phyloP scores from a whole-genome alignment of 2,888 invertebrate genomes.

The Phymatocera aterrima region DNA sequence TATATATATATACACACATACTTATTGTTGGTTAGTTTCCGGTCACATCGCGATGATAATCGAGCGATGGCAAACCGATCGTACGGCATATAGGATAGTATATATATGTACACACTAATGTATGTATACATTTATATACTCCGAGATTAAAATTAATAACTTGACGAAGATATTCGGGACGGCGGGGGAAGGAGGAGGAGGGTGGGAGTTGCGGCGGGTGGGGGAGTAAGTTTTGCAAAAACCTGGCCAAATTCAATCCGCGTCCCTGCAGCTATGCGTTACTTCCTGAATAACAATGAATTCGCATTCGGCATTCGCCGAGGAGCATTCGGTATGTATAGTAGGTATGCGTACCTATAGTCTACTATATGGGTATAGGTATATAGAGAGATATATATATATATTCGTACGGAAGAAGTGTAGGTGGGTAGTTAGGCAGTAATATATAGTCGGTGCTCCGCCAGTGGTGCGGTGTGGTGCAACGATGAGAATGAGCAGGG shows the following conservation, averaged over 20 bases:
- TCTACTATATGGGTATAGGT: background rate
- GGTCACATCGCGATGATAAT: background rate
- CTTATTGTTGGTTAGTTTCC: background rate
- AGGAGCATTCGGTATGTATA: slow-evolving; percentile 14
- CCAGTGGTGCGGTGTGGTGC: slow-evolving; percentile 38
- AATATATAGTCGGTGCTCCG: too few relatives aligned
- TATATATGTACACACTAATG: too few relatives aligned
- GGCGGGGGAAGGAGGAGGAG: too few relatives aligned
- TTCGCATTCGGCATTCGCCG: slow-evolving; percentile 13
- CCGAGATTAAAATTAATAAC: slow-evolving; percentile 15
- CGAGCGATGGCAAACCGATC: too few relatives aligned
- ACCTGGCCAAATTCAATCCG: slow-evolving; percentile 60
- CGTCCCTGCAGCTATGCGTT: slow-evolving; percentile 56
- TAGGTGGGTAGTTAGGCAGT: too few relatives aligned
- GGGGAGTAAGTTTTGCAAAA: slow-evolving; percentile 57
- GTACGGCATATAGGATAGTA: too few relatives aligned
- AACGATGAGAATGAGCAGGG: too few relatives aligned
- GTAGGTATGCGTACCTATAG: slow-evolving; percentile 7
- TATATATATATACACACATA: background rate
- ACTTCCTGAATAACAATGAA: slow-evolving; percentile 66
- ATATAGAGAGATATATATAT: background rate
- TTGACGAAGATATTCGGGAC: too few relatives aligned
- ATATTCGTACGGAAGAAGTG: too few relatives aligned
- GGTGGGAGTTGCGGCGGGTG: background rate
- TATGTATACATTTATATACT: too few relatives aligned